phyloP scores from a whole-genome alignment of 2,113 vertebrate species.

The Salvelinus sp. region DNA sequence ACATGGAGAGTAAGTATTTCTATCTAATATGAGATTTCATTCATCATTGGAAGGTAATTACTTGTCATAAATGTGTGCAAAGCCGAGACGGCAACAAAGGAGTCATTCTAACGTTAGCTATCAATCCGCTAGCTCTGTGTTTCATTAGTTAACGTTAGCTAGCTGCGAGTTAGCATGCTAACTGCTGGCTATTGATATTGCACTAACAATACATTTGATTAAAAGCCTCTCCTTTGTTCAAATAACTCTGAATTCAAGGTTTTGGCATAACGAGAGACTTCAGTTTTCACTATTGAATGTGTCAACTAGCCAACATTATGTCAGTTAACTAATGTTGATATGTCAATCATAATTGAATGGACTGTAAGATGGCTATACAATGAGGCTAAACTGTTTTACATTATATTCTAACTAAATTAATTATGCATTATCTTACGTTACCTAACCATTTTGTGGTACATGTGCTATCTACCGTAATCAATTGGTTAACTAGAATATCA shows the following conservation, averaged over 20 bases:
- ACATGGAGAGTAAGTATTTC: constrained; percentile 74
- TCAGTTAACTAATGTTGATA: too few relatives aligned
- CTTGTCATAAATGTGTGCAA: constrained; percentile 33
- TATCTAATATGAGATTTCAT: constrained; percentile 35
- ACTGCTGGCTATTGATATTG: not conserved
- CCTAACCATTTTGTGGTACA: not conserved
- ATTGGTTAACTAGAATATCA: too few relatives aligned
- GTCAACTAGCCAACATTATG: not conserved
- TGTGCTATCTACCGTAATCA: too few relatives aligned
- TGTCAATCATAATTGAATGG: too few relatives aligned
- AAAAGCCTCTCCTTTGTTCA: not conserved
- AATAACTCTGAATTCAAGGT: not conserved
- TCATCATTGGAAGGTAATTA: not conserved
- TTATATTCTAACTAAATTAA: not conserved
- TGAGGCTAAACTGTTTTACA: not conserved
- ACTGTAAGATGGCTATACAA: too few relatives aligned
- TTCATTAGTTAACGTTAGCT: constrained; percentile 49
- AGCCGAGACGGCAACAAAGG: constrained; percentile 77
- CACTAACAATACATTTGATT: not conserved
- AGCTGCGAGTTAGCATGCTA: constrained; percentile 6
- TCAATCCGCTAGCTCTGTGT: constrained; percentile 29
- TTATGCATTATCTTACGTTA: not conserved
- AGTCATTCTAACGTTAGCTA: constrained; percentile 38
- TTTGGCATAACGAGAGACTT: not conserved
- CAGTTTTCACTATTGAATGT: not conserved